Base-by-base conservation (phyloP, 2,113 vertebrate genomes). In the Podarcis cretensis region DNA sequence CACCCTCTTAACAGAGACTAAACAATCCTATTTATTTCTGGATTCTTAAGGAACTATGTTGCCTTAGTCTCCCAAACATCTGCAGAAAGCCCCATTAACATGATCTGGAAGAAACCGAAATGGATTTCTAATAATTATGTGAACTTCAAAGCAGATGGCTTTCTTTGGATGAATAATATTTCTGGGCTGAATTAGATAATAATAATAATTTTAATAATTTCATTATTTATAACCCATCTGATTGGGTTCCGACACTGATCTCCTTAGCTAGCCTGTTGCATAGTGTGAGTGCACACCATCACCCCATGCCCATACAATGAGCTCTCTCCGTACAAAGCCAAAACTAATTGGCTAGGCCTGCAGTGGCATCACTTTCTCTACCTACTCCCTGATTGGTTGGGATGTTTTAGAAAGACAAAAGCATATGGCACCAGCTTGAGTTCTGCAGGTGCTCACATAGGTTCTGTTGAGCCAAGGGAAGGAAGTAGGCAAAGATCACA, bases 1-100 rank as follows among this genome's bases (percentile, higher is more conserved):
- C 85, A 32, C 35, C 12, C 66, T 32, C 48, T 80, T 89, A n/a
- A 69, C 32, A 43, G 48, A 27, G 5, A 14, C 75, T 27, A 40
- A 84, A 71, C 32, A 59, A 83, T 79, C 63, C 82, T 80, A n/a
- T 68, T 78, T 89, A 57, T 88, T 74, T 81, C 54, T 18, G 14
- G 35, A 75, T 25, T 63, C 79, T 82, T 74, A 43, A 82, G 35
- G 54, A 86, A 37, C 12, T 35, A 18, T 71, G 43, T 35, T 57
- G 30, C 71, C 80, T 87, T 78, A 21, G 27, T 71, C 69, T 40
- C 35, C 14, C 74, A 2, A 30, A 54, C 5, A 43, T 32, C 23
- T 20, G 18, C 18, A 20, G 77, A 25, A 1, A 78, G 57, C 30
- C 8, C 59, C 9, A 5, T 71, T 16, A 63, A 16, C 71, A 63